phyloP scores from a whole-genome alignment of 1,140 invertebrate species.

The Heliothis virescens region DNA sequence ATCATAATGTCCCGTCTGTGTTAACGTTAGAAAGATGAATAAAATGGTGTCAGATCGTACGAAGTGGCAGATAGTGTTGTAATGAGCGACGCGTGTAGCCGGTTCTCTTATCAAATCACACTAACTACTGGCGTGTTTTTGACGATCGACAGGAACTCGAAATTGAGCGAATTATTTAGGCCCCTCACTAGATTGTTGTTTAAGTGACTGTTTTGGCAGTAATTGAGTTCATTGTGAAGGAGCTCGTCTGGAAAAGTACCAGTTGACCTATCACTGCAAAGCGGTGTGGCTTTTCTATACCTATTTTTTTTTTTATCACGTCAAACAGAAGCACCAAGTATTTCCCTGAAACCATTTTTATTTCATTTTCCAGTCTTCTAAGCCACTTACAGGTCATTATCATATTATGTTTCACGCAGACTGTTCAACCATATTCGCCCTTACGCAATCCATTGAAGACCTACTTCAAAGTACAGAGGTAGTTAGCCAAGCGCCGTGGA shows the following conservation, averaged over 20 bases:
- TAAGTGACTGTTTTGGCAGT: too few species aligned
- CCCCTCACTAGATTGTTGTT: neutral
- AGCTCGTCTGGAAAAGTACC: too few species aligned
- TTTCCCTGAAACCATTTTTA: too few species aligned
- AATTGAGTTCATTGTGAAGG: too few species aligned
- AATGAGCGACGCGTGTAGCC: neutral
- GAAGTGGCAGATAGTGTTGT: neutral
- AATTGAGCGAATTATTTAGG: constrained; percentile 3
- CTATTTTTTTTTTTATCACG: too few species aligned
- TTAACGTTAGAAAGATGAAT: constrained; percentile 24
- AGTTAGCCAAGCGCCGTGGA: neutral
- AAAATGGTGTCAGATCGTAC: constrained; percentile 1
- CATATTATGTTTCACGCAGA: neutral
- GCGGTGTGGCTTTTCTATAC: too few species aligned
- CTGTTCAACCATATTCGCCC: neutral
- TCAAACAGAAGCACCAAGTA: too few species aligned
- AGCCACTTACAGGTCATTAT: too few species aligned
- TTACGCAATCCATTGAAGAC: neutral
- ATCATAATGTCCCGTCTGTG: constrained; percentile 21
- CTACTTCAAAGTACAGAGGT: neutral
- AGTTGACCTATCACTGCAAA: too few species aligned
- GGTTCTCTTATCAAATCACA: neutral
- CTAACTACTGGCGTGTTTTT: neutral
- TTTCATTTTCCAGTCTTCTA: too few species aligned
- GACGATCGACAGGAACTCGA: neutral